phyloP scores from a whole-genome alignment of 2,797 vertebrate species.

The Onychomys leucogaster region DNA sequence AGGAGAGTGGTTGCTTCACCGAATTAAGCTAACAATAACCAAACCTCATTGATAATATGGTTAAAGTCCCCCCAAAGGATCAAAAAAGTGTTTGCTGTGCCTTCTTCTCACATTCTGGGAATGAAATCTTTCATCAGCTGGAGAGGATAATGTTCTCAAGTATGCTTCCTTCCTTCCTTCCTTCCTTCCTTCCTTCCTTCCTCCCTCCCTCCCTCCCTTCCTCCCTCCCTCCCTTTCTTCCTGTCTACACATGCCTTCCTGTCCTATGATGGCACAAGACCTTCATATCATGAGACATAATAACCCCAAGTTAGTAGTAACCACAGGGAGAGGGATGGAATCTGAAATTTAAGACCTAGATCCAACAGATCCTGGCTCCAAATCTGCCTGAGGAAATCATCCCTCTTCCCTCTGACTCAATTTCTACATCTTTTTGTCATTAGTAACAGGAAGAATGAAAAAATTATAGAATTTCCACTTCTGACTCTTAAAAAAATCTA shows the following conservation, averaged over 20 bases:
- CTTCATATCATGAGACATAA: neutral
- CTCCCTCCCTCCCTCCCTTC: too few relatives aligned
- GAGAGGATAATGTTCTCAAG: neutral
- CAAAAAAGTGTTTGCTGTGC: neutral
- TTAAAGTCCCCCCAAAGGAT: neutral
- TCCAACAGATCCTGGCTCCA: neutral
- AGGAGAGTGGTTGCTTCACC: neutral
- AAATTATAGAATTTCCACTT: constrained; percentile 31
- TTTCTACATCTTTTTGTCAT: neutral
- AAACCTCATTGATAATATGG: neutral
- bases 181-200: too few relatives aligned
- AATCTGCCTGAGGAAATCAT: neutral
- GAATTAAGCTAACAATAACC: neutral
- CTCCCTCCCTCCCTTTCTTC: too few relatives aligned
- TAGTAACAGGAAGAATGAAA: constrained; percentile 5
- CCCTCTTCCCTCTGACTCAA: neutral
- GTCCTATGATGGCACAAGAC: neutral
- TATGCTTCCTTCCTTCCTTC: too few relatives aligned
- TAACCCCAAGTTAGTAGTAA: neutral
- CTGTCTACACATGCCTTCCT: neutral
- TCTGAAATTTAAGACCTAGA: neutral
- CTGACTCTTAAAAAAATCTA: neutral
- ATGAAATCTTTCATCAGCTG: neutral
- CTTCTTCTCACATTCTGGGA: neutral
- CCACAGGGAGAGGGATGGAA: neutral